Evolutionary conservation across 1,140 invertebrate species (phyloP).

Genomic region (Scaptomyza graminum): DNA sequence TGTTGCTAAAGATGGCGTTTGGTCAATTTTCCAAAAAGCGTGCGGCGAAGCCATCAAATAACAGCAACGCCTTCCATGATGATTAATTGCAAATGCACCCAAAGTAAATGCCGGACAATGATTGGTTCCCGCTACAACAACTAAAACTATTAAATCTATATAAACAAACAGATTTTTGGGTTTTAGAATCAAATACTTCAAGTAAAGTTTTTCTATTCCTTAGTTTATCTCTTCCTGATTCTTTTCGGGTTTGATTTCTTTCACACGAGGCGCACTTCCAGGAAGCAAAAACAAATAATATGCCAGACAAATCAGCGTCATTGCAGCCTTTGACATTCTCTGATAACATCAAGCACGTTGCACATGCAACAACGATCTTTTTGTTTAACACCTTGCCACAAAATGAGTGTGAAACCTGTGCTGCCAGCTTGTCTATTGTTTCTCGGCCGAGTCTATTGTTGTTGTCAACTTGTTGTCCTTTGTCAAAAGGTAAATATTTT

Average conservation of each 20-base stretch:
- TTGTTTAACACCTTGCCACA: not conserved
- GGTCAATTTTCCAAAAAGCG: conserved; percentile 35
- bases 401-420: not conserved
- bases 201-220: no score
- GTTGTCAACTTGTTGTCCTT: not conserved
- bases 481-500: not conserved
- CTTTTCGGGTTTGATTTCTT: no score
- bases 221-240: no score
- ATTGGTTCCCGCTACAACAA: conserved; percentile 73
- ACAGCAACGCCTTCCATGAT: conserved; percentile 56
- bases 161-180: no score
- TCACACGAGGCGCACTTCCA: not conserved
- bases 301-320: not conserved
- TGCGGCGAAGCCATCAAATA: conserved; percentile 67
- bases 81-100: conserved; percentile 59
- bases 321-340: not conserved
- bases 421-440: conserved; percentile 1
- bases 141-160: not conserved
- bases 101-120: conserved; percentile 54
- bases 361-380: not conserved
- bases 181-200: no score
- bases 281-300: not conserved
- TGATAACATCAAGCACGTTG: conserved; percentile 2
- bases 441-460: not conserved
- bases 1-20: conserved; percentile 35